These are phyloP conservation scores for Agrypnia vestita DNA, from an alignment of 1,140 invertebrate genomes.

Conservation along the genomic window DNA sequence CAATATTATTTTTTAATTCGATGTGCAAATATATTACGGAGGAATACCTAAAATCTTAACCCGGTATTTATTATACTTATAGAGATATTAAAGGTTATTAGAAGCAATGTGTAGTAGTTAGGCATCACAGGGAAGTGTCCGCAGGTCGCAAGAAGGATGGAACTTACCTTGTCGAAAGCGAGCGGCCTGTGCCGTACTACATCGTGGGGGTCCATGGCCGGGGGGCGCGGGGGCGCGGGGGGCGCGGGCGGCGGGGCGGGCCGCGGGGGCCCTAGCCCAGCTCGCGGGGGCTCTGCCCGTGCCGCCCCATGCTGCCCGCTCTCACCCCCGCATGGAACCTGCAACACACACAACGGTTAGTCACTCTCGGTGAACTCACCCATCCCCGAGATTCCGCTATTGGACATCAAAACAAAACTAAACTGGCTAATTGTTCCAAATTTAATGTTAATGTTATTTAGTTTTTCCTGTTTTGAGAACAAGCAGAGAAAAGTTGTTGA, in stretches of 20 bases:
- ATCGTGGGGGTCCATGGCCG: conserved; percentile 74
- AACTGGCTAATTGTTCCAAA: no score
- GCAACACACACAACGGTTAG: neutral
- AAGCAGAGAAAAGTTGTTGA: no score
- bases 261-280: conserved; percentile 77
- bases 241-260: conserved; percentile 66
- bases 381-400: no score
- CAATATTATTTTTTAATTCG: no score
- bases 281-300: conserved; percentile 80
- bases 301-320: conserved; percentile 75
- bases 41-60: no score
- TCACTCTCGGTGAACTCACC: neutral
- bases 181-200: conserved; percentile 77
- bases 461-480: no score
- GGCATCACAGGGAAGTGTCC: no score
- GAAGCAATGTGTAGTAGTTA: no score
- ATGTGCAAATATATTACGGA: no score
- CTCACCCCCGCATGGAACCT: conserved; percentile 64
- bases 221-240: conserved; percentile 67
- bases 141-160: neutral
- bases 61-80: no score
- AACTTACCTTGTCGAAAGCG: conserved; percentile 78
- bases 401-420: neutral
- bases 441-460: no score
- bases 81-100: neutral